Evolutionary conservation across 1,140 invertebrate genomes (phyloP), one percentile per base, ranked within the genome.

Genomic region (Drosophila baimaii): DNA sequence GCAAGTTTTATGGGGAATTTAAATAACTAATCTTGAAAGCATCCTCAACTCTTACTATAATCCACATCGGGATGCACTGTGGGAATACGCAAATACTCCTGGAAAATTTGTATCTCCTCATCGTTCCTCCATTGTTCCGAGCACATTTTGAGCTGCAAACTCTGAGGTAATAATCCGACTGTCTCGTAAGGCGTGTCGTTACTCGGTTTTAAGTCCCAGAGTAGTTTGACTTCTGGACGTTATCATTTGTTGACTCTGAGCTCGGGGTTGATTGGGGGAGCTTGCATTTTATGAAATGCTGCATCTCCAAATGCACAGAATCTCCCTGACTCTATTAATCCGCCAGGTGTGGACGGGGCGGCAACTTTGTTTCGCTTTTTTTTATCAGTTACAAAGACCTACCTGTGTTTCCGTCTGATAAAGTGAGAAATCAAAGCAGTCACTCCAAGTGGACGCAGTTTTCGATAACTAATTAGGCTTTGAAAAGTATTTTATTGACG

Each of bases 61-160:
- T 98, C 94, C 29, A 97, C 93, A 90, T 96, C 92, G 2, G 97
- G 97, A 76, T 98, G 97, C 6, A 97, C 95, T 19, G 95, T 95
- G 3, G 96, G 95, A 59, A 97, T 96, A 65, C 94, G 92, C n/a
- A 98, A 91, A 92, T 98, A 98, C 90, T 97, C 94, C 23, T 95
- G 93, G 91, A 98, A 98, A 81, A 95, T 95, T 57, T 94, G 93
- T 63, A 97, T 95, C 85, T 96, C 95, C 91, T 93, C 93, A 91
- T 94, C 91, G 82, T 96, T 94, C 79, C 90, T 90, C 91, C 81
- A 92, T 80, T 65, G 31, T 1, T 46, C 27, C 5, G 31, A 44
- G 19, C 54, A 47, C 83, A 86, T 86, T 55, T 77, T 46, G 21
- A 29, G 31, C 15, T 39, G 21, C 35, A 15, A 12, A 5, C n/a